These are phyloP conservation scores for Chlorospingus semifuscus DNA, from an alignment of 2,797 vertebrate species.

Conservation along the genomic window DNA sequence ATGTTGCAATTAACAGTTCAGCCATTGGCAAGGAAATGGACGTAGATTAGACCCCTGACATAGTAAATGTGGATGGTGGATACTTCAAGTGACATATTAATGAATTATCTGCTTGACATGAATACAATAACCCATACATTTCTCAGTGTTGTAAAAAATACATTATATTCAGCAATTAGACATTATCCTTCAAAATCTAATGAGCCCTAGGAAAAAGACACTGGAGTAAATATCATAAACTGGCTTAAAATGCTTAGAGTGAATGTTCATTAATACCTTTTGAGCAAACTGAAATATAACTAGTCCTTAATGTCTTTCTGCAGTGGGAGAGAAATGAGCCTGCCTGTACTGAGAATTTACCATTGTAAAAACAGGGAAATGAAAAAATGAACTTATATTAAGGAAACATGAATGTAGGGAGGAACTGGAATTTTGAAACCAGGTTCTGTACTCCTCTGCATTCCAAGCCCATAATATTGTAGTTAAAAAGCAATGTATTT, in stretches of 20 bases:
- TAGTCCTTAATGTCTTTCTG: background rate
- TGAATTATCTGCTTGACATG: background rate
- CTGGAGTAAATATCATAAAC: background rate
- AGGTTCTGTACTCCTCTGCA: background rate
- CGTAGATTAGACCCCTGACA: background rate
- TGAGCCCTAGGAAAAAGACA: background rate
- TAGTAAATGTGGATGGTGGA: background rate
- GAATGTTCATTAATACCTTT: background rate
- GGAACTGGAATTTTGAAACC: background rate
- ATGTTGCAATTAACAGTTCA: background rate
- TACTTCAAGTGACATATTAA: background rate
- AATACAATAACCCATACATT: background rate
- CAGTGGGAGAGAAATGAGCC: background rate
- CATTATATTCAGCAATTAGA: background rate
- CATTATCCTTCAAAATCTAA: conserved; percentile 17
- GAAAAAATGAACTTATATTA: background rate
- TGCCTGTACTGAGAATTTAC: background rate
- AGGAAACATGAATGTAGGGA: background rate
- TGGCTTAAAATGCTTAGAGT: background rate
- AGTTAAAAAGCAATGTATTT: background rate
- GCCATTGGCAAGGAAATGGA: background rate
- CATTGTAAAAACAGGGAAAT: background rate
- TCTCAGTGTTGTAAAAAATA: background rate
- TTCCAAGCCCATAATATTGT: background rate
- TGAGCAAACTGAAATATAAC: conserved; percentile 4